phyloP scores from a whole-genome alignment of 1,140 invertebrate genomes.

The Orius insidiosus region DNA sequence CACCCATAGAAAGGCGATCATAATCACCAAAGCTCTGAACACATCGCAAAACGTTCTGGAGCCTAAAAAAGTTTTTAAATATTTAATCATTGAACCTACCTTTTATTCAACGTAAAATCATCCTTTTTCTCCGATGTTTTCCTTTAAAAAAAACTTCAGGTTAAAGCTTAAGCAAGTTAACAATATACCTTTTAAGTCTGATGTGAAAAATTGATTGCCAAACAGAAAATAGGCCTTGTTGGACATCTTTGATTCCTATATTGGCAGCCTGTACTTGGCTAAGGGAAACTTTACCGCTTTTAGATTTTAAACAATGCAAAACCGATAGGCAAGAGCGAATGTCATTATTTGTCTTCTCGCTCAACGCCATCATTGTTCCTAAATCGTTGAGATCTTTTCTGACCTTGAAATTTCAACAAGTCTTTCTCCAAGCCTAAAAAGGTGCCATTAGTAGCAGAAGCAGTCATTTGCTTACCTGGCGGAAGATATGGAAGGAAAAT shows the following conservation, averaged over 20 bases:
- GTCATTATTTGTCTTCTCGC: constrained; percentile 69
- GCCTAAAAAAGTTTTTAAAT: too few species aligned
- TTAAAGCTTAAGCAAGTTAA: too few species aligned
- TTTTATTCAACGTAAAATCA: too few species aligned
- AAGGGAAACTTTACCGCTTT: constrained; percentile 19
- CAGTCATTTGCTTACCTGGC: too few species aligned
- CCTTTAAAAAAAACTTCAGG: too few species aligned
- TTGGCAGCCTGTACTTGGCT: constrained; percentile 34
- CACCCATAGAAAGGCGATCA: constrained; percentile 47
- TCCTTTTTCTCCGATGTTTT: too few species aligned
- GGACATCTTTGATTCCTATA: constrained; percentile 71
- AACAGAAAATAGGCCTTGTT: constrained; percentile 63
- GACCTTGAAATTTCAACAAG: constrained; percentile 45
- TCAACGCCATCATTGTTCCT: constrained; percentile 48
- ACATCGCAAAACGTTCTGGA: constrained; percentile 42
- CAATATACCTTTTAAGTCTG: constrained; percentile 22
- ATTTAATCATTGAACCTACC: too few species aligned
- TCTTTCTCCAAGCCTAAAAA: constrained; percentile 46
- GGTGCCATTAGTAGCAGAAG: too few species aligned
- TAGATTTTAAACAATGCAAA: constrained; percentile 54
- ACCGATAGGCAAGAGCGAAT: constrained; percentile 76
- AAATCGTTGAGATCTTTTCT: constrained; percentile 55
- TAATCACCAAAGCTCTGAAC: constrained; percentile 66
- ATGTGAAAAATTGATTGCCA: constrained; percentile 70
- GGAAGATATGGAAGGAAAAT: constrained; percentile 46